Base-by-base conservation (phyloP, 2,888 invertebrate species). In the Phragmatobia fuliginosa region DNA sequence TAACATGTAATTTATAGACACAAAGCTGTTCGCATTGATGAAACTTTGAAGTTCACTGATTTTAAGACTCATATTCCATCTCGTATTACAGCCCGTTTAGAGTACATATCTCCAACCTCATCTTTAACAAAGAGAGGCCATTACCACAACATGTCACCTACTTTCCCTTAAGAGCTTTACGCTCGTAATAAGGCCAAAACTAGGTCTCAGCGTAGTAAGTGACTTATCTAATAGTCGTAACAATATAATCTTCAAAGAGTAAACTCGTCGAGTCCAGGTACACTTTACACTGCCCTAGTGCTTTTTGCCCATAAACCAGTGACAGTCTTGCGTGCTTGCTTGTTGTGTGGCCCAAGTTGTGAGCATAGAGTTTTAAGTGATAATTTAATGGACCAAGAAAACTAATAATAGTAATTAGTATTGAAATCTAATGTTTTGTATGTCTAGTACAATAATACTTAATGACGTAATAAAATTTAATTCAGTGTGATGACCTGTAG, bases 281-380 rank as follows among this genome's bases (percentile, higher is more conserved):
- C 84, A 85, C 84, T 85, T 85, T 82, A 83, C 81, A 81, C 83
- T 81, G 76, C 75, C 83, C 77, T 79, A 76, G 85, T 83, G 85
- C 85, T 88, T 89, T 90, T 90, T 89, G 88, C 85, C 83, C 86
- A 88, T 91, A 90, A 89, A 90, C 86, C 78, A 88, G 89, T 88
- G 90, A 90, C 90, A 88, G 87, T 85, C 84, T 91, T 89, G 90
- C 90, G 89, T 91, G 90, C 87, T 81, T 80, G 76, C 74, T 79
- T 74, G 71, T 68, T 71, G 69, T 68, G 52, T 72, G 85, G 83
- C 68, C 25, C 71, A 85, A 87, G 79, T 69, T 66, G 67, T 10
- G 68, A 62, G 73, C 72, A 45, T 33, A 10, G 10, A 38, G 65
- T n/a, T 66, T 62, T 28, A 6, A 49, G 31, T 28, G 5, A 7